Base-by-base conservation (phyloP, 2,888 invertebrate species). In the Tenodera sinensis region DNA sequence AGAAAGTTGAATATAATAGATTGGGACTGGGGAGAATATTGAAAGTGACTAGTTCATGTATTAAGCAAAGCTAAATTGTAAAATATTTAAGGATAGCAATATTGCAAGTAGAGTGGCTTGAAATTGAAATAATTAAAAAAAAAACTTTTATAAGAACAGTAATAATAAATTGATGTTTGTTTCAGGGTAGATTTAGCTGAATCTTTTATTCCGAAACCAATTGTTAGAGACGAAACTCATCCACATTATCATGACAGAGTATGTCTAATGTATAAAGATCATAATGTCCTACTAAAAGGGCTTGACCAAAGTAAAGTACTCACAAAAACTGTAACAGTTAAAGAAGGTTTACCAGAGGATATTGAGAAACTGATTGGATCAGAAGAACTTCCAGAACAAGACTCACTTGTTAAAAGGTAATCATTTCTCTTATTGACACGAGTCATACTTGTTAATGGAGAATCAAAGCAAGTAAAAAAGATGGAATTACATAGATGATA, bases 241-340 rank as follows among this genome's bases (percentile, higher is more conserved):
- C 96, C 96, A 2, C 94, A 96, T 89, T 97, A 96, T 94, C 95
- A 96, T 91, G 93, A 95, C 28, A 93, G 93, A 90, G 94, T 94
- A 8, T 96, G 96, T 91, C 94, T 95, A 90, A 93, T 94, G 2
- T 95, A 95, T 90, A 94, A 93, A 89, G 95, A 96, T 91, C 93
- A 94, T 81, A 96, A 95, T 93, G 95, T 96, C 14, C 93, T 97
- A 6, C 92, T 97, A 34, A 95, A 96, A 93, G 98, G 98, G 20
- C 92, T 96, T 88, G 93, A 94, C 2, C 98, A 98, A 94, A 97
- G 97, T 0, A 96, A 97, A 93, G 93, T 96, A n/a, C 93, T 98
- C 9, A 97, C 97, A 4, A 98, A 98, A 92, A 95, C 97, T 1
- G 93, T 97, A 7, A 94, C 95, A 92, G 93, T 96, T 90, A 93